Evolutionary conservation across 2,797 vertebrate genomes (phyloP), one percentile per base, ranked within the genome.

Genomic region (Morus bassanus): DNA sequence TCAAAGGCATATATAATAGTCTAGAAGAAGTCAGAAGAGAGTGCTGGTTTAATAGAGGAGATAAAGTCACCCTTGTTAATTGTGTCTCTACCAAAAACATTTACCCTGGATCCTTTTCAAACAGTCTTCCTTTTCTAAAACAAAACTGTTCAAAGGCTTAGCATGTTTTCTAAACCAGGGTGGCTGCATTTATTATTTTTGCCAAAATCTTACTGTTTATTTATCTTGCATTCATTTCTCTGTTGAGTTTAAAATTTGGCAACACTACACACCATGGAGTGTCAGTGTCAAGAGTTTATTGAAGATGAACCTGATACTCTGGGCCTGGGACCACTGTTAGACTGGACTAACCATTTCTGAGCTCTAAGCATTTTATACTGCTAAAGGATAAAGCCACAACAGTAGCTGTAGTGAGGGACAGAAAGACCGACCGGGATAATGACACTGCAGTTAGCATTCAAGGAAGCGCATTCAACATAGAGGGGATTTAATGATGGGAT

Each of bases 31-130:
- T 94, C 91, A 95, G 89, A 73, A 88, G 72, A 54, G 31, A 88
- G 60, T 48, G 41, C 51, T 77, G 79, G 37, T 65, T 90, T 88
- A 80, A 86, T 46, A 60, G 45, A n/a, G 53, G 79, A 93, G 93
- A 96, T 95, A 95, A 95, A 95, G 92, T 93, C 91, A 73, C 68
- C 78, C 90, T 89, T 88, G 60, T 80, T 84, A 93, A 93, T 74
- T 65, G 75, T 81, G 48, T 57, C 89, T 67, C 88, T 84, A 89
- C 69, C 73, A 78, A 95, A 97, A 97, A 97, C 96, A 97, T 97
- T 98, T 98, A 97, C 79, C 77, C 95, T 98, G 97, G 97, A 96
- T 88, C 39, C 50, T 68, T 95, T 96, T 97, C 96, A 98, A 95
- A 89, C 61, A 91, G 59, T 45, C 88, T 50, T 81, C 67, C 76